Base-by-base conservation (phyloP, 2,888 invertebrate species). In the Allophyes oxyacanthae region DNA sequence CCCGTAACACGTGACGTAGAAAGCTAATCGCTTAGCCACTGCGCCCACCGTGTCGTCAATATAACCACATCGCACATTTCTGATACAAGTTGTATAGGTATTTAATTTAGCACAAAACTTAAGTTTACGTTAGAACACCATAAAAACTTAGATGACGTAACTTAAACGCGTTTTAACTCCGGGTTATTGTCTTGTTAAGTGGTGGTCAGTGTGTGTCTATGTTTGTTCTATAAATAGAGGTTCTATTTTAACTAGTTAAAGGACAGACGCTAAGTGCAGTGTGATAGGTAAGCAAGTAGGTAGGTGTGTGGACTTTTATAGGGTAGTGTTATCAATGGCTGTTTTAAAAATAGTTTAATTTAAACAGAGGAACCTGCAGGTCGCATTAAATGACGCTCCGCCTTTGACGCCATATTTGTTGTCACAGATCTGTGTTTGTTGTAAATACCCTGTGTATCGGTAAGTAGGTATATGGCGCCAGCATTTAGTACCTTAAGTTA, bases 231-330 rank as follows among this genome's bases (percentile, higher is more conserved):
- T 68, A 64, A 75, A 73, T 77, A 68, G 59, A 51, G 15, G 25
- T 55, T 76, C 51, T 69, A 77, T 75, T 75, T 73, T 41, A 64
- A 56, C 58, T 46, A 44, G 61, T 33, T 58, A 64, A 51, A 42
- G 48, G 40, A 60, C 53, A 50, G 37, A 59, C 45, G 50, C 48
- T 55, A 58, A 71, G 44, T 48, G 54, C 37, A 14, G 20, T 42
- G 40, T 46, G 44, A 59, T 57, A 61, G 10, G 51, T 62, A 43
- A 56, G 13, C 9, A 25, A 20, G 10, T 65, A 65, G 52, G 7
- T 28, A 28, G 28, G 28, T 57, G 43, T 40, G 43, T 41, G 28
- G 32, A 34, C 20, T 26, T 56, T 26, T 56, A 58, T 62, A 34
- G n/a, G 30, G 11, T 40, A 51, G 64, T 66, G 20, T 52, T 51